Percentiles rank a stretch among this genome's conserved stretches.
These are phyloP conservation scores for Callinectes sapidus DNA, from an alignment of 2,888 invertebrate genomes.

Conservation along the genomic window DNA sequence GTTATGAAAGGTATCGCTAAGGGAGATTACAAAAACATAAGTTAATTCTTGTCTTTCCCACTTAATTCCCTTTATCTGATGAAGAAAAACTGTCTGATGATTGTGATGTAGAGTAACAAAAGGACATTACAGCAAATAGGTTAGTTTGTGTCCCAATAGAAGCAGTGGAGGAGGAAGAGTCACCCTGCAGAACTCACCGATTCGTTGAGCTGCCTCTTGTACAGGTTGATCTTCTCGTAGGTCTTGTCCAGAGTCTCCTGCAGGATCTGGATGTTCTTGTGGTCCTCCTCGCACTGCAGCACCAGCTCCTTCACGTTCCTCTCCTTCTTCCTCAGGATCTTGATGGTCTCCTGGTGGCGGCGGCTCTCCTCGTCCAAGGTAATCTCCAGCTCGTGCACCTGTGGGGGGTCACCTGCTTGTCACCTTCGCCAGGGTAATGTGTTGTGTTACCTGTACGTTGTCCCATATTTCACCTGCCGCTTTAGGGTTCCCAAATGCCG, in stretches of 20 bases:
- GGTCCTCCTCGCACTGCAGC: conserved; percentile 96
- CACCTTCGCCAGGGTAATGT: background rate
- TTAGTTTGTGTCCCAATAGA: too few relatives aligned
- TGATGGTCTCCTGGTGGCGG: conserved; percentile 96
- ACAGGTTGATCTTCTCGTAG: conserved; percentile 88
- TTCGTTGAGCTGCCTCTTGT: conserved; percentile 96
- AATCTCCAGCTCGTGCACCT: conserved; percentile 93
- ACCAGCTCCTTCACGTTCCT: conserved; percentile 96
- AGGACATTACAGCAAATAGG: too few relatives aligned
- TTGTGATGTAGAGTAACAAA: too few relatives aligned
- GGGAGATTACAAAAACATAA: too few relatives aligned
- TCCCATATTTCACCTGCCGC: too few relatives aligned
- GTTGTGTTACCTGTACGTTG: background rate
- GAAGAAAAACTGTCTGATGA: too few relatives aligned
- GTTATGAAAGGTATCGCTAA: too few relatives aligned
- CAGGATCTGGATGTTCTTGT: conserved; percentile 93
- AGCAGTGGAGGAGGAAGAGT: too few relatives aligned
- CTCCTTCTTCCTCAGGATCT: conserved; percentile 98
- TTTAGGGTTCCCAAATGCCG: too few relatives aligned
- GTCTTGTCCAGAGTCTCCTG: conserved; percentile 93
- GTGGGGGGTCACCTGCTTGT: conserved; percentile 5
- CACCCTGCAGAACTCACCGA: conserved; percentile 80
- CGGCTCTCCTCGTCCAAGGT: conserved; percentile 97
- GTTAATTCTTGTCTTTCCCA: too few relatives aligned
- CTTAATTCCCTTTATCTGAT: too few relatives aligned